Base-by-base conservation (phyloP, 2,888 invertebrate species). In the Nomada ferruginata region DNA sequence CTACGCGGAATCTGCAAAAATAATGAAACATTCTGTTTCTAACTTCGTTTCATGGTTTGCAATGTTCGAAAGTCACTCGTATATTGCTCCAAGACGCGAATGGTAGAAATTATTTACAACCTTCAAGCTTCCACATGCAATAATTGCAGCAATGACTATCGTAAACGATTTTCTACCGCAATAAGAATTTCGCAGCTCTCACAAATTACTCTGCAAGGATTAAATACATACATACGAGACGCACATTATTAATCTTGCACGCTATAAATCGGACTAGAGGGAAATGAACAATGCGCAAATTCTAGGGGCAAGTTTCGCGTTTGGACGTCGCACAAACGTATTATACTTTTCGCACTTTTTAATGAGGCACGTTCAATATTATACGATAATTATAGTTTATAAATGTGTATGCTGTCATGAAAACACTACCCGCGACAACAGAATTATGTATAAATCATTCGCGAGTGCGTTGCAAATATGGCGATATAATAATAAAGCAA, bases 111-210 rank as follows among this genome's bases (percentile, higher is more conserved):
- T 74, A 26, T 18, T 36, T 7, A 7, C 50, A 63, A 60, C 18
- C 65, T 66, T 66, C 55, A 23, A 60, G 52, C 53, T 60, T 75
- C 60, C 60, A 68, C 36, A 36, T 52, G 65, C 65, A 74, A 66
- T 66, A 59, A 66, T 74, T 42, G n/a, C 47, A 66, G 9, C 29
- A 13, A 50, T 57, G n/a, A 65, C 4, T 66, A 20, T n/a, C 55
- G 11, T 50, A 59, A 60, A 70, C 50, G 26, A 70, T 70, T 70
- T 50, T 36, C 50, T 52, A 2, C 70, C 4, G 3, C 29, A 59
- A 59, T 29, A 47, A 61, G 36, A 57, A 69, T 52, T 75, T 20
- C 20, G 5, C 36, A 53, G 5, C 52, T 36, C 2, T 23, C 44
- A 1, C 15, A 55, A 60, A 42, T 29, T 55, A 29, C 42, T 75